These are phyloP conservation scores for Ptychodera flava DNA, from an alignment of 35 echinoderm and acorn worm genomes.

Conservation along the genomic window DNA sequence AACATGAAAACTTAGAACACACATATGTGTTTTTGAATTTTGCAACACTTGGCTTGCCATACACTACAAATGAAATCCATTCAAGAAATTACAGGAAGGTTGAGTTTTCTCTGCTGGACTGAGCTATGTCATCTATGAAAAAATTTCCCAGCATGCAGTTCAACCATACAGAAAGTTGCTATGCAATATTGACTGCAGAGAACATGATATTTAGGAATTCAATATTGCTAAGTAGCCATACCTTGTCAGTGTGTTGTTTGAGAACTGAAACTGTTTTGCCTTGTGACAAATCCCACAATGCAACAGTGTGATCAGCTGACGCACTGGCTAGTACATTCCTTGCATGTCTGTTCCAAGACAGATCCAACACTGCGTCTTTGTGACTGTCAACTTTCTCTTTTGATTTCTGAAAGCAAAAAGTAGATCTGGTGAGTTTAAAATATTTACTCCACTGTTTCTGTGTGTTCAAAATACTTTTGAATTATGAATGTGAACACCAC, in stretches of 20 bases:
- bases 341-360: slow-evolving; percentile 76
- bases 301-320: slow-evolving; percentile 76
- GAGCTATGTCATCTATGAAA: too few species aligned
- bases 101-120: too few species aligned
- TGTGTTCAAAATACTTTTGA: background rate
- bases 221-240: too few species aligned
- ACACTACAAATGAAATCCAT: too few species aligned
- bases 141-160: too few species aligned
- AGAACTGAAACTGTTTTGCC: slow-evolving; percentile 42
- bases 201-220: too few species aligned
- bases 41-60: too few species aligned
- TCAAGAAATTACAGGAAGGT: too few species aligned
- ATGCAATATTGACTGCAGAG: too few species aligned
- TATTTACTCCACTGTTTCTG: background rate
- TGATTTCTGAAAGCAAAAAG: slow-evolving; percentile 34
- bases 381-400: slow-evolving; percentile 33
- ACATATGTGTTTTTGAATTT: too few species aligned
- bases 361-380: slow-evolving; percentile 75
- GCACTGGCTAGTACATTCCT: slow-evolving; percentile 68
- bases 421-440: background rate
- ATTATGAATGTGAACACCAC: background rate
- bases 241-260: slow-evolving; percentile 77
- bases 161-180: too few species aligned
- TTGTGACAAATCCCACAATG: slow-evolving; percentile 82
- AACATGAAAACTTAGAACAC: too few species aligned